Evolutionary conservation across 2,888 invertebrate genomes (phyloP).

Genomic region (Xylota sylvarum): DNA sequence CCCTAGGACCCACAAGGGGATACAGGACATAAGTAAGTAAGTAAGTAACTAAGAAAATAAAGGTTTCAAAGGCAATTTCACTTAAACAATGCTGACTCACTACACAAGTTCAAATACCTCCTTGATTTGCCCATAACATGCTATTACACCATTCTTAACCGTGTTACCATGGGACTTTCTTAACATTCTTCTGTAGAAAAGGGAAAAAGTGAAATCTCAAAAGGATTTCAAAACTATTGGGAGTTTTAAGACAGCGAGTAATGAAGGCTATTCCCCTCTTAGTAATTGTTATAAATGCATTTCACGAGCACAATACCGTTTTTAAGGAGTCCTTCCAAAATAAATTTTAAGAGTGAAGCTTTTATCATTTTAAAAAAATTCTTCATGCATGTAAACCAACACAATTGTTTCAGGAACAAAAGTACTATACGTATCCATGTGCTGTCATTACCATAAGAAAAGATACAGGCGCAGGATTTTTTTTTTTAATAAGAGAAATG

Average conservation of each 20-base stretch:
- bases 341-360: background rate
- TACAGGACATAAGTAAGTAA: too few relatives aligned
- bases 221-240: background rate
- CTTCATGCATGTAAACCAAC: background rate
- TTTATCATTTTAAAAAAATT: constrained; percentile 7
- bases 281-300: background rate
- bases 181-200: background rate
- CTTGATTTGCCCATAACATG: too few relatives aligned
- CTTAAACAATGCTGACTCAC: too few relatives aligned
- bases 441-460: constrained; percentile 63
- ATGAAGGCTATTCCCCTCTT: background rate
- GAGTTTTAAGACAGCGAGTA: background rate
- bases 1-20: too few relatives aligned
- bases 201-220: background rate
- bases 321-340: background rate
- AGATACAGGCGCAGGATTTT: constrained; percentile 37
- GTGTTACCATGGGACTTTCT: too few relatives aligned
- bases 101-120: too few relatives aligned
- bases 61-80: too few relatives aligned
- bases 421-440: constrained; percentile 24
- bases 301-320: background rate
- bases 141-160: too few relatives aligned
- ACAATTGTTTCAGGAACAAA: constrained; percentile 43
- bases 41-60: too few relatives aligned
- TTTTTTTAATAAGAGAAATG: constrained; percentile 60